Evolutionary conservation across 2,113 vertebrate species (phyloP).

Genomic region (Panthera leo): DNA sequence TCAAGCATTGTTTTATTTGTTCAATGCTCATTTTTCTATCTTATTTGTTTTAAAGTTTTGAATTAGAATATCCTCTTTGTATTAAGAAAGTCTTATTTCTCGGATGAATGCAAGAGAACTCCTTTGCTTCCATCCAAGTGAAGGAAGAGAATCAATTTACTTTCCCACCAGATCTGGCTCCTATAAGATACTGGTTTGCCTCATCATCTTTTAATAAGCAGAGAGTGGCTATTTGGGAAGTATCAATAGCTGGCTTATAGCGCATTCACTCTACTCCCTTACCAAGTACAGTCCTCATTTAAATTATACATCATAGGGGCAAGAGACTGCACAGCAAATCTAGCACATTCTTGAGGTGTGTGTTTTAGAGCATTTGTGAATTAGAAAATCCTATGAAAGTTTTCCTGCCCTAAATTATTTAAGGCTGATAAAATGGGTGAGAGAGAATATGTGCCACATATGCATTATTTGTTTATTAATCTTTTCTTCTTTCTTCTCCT

Average conservation of each 20-base stretch:
- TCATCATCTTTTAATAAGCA: constrained; percentile 4
- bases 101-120: neutral
- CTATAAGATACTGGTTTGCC: neutral
- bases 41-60: neutral
- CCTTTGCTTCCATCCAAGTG: neutral
- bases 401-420: neutral
- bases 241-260: neutral
- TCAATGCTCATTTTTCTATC: neutral
- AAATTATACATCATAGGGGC: neutral
- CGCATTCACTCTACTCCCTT: neutral
- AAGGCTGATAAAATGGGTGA: neutral
- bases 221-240: neutral
- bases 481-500: neutral
- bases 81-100: neutral
- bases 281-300: neutral
- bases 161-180: neutral
- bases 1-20: neutral
- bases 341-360: neutral
- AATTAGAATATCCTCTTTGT: neutral
- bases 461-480: neutral
- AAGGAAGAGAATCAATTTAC: constrained; percentile 24
- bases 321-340: neutral
- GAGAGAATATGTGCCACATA: neutral
- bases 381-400: neutral
- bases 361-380: neutral